Evolutionary conservation across 2,113 vertebrate genomes (phyloP).

Genomic region (Eptesicus fuscus): DNA sequence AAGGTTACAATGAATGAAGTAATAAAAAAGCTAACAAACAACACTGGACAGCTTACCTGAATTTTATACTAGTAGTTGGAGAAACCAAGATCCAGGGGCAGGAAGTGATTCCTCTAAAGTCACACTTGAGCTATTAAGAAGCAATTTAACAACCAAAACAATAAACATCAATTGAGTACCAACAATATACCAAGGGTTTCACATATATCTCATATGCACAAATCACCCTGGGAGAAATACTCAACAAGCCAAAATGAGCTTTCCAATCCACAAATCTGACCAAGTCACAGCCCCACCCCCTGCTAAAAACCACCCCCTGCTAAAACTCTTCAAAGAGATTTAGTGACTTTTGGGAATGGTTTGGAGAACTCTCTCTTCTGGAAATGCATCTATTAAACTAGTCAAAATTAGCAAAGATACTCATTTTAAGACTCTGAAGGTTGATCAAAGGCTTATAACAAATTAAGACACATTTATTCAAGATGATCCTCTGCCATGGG

Average conservation of each 20-base stretch:
- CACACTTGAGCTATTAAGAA: background rate
- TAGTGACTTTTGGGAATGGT: background rate
- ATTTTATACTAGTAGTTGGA: background rate
- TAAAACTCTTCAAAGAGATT: background rate
- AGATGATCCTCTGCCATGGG: background rate
- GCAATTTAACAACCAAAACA: conserved; percentile 6
- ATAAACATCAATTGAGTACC: background rate
- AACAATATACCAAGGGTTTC: background rate
- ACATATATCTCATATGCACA: background rate
- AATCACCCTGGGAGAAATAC: background rate
- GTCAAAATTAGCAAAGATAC: background rate
- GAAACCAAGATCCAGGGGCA: background rate
- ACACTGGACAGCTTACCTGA: background rate
- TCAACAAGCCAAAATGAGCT: background rate
- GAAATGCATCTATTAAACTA: background rate
- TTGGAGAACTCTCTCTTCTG: background rate
- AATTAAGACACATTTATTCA: background rate
- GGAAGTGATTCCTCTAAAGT: background rate
- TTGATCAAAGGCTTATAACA: background rate
- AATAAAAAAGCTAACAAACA: background rate
- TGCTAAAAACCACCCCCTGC: background rate
- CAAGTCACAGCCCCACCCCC: background rate
- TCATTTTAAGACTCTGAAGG: background rate
- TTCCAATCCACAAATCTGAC: background rate
- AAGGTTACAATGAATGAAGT: background rate